A percentile compares a stretch with the other conserved stretches of the same genome.
These are phyloP conservation scores for Epirrita christyi DNA, from an alignment of 2,888 invertebrate species.

Conservation along the genomic window DNA sequence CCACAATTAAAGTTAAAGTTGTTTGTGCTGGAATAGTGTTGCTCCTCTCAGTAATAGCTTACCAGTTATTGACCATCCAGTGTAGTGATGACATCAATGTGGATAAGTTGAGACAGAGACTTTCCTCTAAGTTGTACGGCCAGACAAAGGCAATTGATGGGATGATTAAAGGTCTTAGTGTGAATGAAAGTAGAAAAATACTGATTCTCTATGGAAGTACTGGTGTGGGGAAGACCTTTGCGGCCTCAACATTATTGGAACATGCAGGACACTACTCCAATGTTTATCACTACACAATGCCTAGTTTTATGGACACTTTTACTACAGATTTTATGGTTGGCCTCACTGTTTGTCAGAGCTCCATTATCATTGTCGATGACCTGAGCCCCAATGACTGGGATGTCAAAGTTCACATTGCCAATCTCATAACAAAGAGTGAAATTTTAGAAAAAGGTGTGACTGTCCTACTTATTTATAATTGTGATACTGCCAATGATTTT, in stretches of 20 bases:
- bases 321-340: constrained; percentile 65
- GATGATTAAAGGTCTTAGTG: constrained; percentile 55
- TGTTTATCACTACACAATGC: constrained; percentile 75
- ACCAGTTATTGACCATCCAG: constrained; percentile 51
- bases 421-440: constrained; percentile 61
- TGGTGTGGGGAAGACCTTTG: constrained; percentile 75
- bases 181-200: constrained; percentile 55
- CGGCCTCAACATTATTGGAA: constrained; percentile 62
- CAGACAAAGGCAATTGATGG: constrained; percentile 58
- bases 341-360: constrained; percentile 62
- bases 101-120: constrained; percentile 43
- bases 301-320: constrained; percentile 62
- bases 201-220: constrained; percentile 73
- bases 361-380: constrained; percentile 70
- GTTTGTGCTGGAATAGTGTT: constrained; percentile 39
- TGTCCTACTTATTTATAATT: constrained; percentile 70
- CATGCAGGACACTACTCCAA: constrained; percentile 59
- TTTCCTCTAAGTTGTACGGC: constrained; percentile 62
- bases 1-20: constrained; percentile 33
- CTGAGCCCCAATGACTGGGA: constrained; percentile 54
- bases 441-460: constrained; percentile 59
- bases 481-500: constrained; percentile 50
- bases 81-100: constrained; percentile 59
- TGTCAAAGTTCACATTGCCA: constrained; percentile 50
- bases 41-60: constrained; percentile 49